Evolutionary conservation across 2,888 invertebrate genomes (phyloP).

Genomic region (Perizoma affinitatum): DNA sequence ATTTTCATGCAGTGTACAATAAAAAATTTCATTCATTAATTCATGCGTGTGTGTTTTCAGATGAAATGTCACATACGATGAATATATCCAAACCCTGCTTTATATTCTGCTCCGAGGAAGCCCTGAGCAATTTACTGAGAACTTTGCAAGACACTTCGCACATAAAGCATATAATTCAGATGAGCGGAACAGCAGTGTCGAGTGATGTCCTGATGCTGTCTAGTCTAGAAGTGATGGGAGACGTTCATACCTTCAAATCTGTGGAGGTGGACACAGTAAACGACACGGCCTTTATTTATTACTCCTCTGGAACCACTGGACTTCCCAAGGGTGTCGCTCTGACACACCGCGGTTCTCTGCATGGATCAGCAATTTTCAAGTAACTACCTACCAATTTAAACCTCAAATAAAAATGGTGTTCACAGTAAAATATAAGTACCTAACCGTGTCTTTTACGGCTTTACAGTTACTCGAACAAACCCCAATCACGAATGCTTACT

Average conservation of each 20-base stretch:
- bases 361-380: slow-evolving; percentile 48
- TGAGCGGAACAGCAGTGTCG: slow-evolving; percentile 35
- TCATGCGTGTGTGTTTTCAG: slow-evolving; percentile 55
- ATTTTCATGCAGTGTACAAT: no score
- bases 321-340: slow-evolving; percentile 90
- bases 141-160: slow-evolving; percentile 39
- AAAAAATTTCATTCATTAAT: no score
- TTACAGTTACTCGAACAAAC: slow-evolving; percentile 21
- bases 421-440: no score
- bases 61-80: slow-evolving; percentile 85
- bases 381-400: slow-evolving; percentile 12
- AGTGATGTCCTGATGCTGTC: slow-evolving; percentile 28
- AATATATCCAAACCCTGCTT: slow-evolving; percentile 86
- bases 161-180: slow-evolving; percentile 76
- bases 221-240: slow-evolving; percentile 30
- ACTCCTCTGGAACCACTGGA: slow-evolving; percentile 88
- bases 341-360: slow-evolving; percentile 74
- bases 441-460: not conserved
- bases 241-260: slow-evolving; percentile 35
- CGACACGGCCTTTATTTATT: slow-evolving; percentile 64
- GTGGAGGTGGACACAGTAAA: slow-evolving; percentile 37
- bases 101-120: slow-evolving; percentile 81
- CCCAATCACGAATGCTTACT: slow-evolving; percentile 23
- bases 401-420: not conserved
- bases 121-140: slow-evolving; percentile 38